These are phyloP conservation scores for Egretta garzetta DNA, from an alignment of 2,113 vertebrate species.

Conservation along the genomic window DNA sequence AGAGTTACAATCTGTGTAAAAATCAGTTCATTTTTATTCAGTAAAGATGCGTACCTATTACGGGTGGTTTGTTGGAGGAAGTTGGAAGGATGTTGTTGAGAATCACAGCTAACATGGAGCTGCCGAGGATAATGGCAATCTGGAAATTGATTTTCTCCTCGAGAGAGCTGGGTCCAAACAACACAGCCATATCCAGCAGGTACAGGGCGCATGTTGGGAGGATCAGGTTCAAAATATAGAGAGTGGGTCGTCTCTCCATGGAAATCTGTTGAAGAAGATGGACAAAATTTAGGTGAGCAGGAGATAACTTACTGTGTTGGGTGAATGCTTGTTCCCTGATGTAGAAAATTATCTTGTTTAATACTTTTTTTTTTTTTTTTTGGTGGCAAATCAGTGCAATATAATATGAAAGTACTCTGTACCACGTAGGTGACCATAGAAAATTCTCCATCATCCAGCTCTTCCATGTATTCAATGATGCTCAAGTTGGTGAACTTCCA, in stretches of 20 bases:
- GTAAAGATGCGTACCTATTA: slow-evolving; percentile 70
- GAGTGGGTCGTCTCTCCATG: slow-evolving; percentile 71
- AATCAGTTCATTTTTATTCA: accelerated
- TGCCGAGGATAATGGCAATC: slow-evolving; percentile 80
- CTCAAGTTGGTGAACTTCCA: slow-evolving; percentile 62
- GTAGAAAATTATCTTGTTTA: neutral
- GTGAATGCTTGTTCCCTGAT: neutral
- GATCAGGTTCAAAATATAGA: slow-evolving; percentile 79
- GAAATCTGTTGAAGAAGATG: slow-evolving; percentile 56
- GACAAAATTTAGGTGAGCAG: neutral
- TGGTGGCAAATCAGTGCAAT: neutral
- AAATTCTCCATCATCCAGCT: accelerated
- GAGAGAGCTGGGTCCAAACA: slow-evolving; percentile 66
- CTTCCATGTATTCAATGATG: neutral
- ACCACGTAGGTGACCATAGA: neutral
- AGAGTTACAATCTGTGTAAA: neutral
- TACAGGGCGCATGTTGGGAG: slow-evolving; percentile 74
- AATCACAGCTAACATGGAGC: slow-evolving; percentile 82
- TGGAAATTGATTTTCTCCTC: slow-evolving; percentile 82
- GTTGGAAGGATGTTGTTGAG: slow-evolving; percentile 82
- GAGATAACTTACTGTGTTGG: neutral
- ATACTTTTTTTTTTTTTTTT: neutral
- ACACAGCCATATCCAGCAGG: slow-evolving; percentile 77
- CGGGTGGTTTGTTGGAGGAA: slow-evolving; percentile 70
- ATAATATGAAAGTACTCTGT: neutral